Base-by-base conservation (phyloP, 2,797 vertebrate genomes). In the Alcedo atthis region DNA sequence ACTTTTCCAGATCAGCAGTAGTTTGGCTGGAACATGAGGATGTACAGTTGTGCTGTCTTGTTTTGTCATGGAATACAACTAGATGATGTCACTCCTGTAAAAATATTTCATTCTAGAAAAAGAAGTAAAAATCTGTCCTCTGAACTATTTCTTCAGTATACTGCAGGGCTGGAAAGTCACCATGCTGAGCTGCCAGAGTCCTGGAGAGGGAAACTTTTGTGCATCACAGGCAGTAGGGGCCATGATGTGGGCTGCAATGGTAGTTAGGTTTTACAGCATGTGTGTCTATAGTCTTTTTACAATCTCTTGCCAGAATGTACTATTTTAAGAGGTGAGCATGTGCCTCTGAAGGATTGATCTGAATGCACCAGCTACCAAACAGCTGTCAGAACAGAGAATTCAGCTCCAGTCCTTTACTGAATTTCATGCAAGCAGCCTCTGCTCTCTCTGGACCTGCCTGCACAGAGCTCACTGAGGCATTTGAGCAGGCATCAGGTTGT, bases 291-390 rank as follows among this genome's bases (percentile, higher is more conserved):
- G 53, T 61, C 78, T 87, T 86, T 91, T 90, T 89, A 84, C 93
- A 80, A 42, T 70, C 90, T 71, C 24, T 59, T 91, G 71, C 91
- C 73, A 90, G 85, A 93, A 85, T 22, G 85, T 87, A 84, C 91
- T 95, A 91, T 96, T 96, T 95, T 92, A 95, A 93, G 95, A 89
- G 82, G 35, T 84, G 74, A 91, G 20, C 82, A 83, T 54, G n/a
- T 73, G 92, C 70, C 77, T 81, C 25, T 69, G 86, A 80, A 77
- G 87, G 94, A 77, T 88, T 90, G 89, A 91, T 84, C 53, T 68
- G 83, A 93, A 83, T 57, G 88, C 62, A 53, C 81, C 78, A 59
- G 68, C 78, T 81, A 93, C 62, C 40, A 58, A 84, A 63, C 94
- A 96, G 94, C 93, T 95, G 90, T 83, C 45, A 40, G 91, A 84